Evolutionary conservation across 2,888 invertebrate genomes (phyloP).

Genomic region (Ophion costatus): DNA sequence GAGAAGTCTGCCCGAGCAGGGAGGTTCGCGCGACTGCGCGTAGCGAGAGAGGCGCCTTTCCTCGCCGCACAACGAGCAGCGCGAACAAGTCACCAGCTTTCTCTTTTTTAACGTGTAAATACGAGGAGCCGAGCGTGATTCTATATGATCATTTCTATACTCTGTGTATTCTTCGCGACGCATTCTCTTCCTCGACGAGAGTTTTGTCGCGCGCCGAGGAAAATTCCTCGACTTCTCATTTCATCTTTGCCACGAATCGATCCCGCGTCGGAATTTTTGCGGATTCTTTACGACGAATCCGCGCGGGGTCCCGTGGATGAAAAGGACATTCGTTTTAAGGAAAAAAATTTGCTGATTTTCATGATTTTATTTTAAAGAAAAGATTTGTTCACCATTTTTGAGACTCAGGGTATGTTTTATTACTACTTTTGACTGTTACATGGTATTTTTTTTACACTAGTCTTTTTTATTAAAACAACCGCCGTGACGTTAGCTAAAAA

Average conservation of each 20-base stretch:
- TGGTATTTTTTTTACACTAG: no score
- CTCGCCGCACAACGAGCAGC: neutral
- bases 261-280: neutral
- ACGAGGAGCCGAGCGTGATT: constrained; percentile 1
- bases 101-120: constrained; percentile 55
- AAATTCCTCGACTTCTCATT: neutral
- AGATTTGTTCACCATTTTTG: no score
- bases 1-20: constrained; percentile 25
- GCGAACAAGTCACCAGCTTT: constrained; percentile 50
- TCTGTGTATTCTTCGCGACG: constrained; percentile 20
- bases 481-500: no score
- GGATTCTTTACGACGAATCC: neutral
- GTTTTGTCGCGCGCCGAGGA: neutral
- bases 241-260: neutral
- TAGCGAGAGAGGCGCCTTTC: constrained; percentile 3
- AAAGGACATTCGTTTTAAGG: neutral
- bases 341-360: no score
- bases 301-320: neutral
- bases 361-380: no score
- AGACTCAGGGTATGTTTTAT: no score
- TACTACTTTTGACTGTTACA: no score
- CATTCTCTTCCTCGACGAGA: constrained; percentile 15
- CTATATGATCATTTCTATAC: constrained; percentile 13
- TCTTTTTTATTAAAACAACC: no score
- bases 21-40: constrained; percentile 41